Base-by-base conservation (phyloP, 1,140 invertebrate species). In the Schlechtendalia chinensis region DNA sequence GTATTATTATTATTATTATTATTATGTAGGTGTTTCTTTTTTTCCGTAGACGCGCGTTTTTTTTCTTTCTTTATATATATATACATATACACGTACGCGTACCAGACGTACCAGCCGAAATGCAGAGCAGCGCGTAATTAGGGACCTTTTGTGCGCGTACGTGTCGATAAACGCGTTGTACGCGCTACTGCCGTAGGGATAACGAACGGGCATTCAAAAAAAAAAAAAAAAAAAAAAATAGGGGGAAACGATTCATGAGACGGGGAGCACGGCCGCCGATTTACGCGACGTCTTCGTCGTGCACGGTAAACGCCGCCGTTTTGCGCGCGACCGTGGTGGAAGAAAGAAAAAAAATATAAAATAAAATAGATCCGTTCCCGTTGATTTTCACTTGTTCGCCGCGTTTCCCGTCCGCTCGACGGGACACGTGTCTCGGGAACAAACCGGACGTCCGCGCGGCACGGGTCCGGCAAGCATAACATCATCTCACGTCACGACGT, bases 121-220 rank as follows among this genome's bases (percentile, higher is more conserved):
- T 8, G 32, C 32, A 8, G 32, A 3, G 3, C 32, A n/a, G 32
- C 32, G 32, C 32, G 32, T 39, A 39, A 39, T 39, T 39, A 39
- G 72, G 53, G 14, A 39, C 32, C 72, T 75, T 75, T 75, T 75
- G 72, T 75, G 54, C 72, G 54, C 47, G 27, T 22, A 32, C 45
- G 72, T 16, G 19, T 24, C n/a, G n/a, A n/a, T n/a, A n/a, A n/a
- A n/a, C n/a, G n/a, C n/a, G n/a, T 24, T 19, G 47, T 65, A 39
- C 32, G 32, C 32, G 32, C 32, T 8, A 65, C 32, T 65, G 27
- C 27, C 17, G 12, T 61, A 27, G 27, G 74, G 74, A 59, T 77
- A 77, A 77, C 56, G 74, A 77, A 77, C 74, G 54, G 19, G 74
- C n/a, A 77, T 77, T 77, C 74, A 77, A 24, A 32, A 59, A 45